Conservation (phyloP, 2,888 invertebrate genomes). For the Nineta flava region DNA sequence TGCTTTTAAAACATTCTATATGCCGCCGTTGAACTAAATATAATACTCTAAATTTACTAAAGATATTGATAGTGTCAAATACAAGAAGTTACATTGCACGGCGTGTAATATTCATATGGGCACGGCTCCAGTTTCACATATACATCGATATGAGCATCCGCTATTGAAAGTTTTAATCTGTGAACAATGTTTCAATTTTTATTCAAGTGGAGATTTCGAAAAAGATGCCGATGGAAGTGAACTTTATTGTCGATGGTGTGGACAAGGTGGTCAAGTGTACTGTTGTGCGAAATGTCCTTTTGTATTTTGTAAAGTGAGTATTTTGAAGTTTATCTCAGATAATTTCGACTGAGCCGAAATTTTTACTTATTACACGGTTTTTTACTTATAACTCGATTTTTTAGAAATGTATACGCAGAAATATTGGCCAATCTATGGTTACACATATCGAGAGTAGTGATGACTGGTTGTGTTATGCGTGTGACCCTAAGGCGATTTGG, state of each 20-base stretch:
- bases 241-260: slow-evolving; percentile 70
- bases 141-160: slow-evolving; percentile 54
- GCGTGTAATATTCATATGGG: slow-evolving; percentile 62
- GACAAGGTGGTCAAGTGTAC: slow-evolving; percentile 50
- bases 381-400: slow-evolving; percentile 14
- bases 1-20: not conserved
- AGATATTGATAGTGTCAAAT: slow-evolving; percentile 42
- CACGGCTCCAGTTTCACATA: slow-evolving; percentile 44
- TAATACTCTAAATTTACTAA: slow-evolving; percentile 18
- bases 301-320: slow-evolving; percentile 51
- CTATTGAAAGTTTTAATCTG: slow-evolving; percentile 56
- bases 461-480: slow-evolving; percentile 67
- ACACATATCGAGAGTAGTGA: slow-evolving; percentile 59
- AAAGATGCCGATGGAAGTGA: slow-evolving; percentile 74
- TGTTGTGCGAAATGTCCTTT: slow-evolving; percentile 62
- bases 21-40: not conserved
- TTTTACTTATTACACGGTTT: too few relatives aligned
- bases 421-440: slow-evolving; percentile 47
- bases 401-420: slow-evolving; percentile 59
- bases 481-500: slow-evolving; percentile 48
- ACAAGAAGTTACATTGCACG: slow-evolving; percentile 51
- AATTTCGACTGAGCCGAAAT: too few relatives aligned
- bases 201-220: slow-evolving; percentile 66
- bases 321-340: not conserved
- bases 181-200: slow-evolving; percentile 55